Conservation (phyloP, 2,888 invertebrate species). For the Blera fallax region DNA sequence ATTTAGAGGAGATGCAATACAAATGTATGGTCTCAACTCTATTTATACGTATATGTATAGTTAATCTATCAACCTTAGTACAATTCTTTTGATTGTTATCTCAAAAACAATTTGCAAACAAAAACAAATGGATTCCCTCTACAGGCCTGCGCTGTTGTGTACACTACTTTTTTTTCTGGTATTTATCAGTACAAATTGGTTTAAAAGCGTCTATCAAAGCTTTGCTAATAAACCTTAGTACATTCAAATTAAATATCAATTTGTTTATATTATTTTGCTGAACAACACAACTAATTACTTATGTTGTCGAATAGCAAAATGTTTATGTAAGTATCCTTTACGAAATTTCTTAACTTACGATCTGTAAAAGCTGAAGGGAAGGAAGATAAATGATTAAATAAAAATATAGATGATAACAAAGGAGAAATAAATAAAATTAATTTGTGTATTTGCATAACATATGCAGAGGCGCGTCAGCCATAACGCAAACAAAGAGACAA, state of each 20-base stretch:
- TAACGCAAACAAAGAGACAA: constrained; percentile 11
- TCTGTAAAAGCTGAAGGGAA: constrained; percentile 67
- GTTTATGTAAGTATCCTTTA: constrained; percentile 8
- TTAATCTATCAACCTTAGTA: constrained; percentile 78
- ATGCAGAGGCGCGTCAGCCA: constrained; percentile 22
- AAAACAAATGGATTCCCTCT: constrained; percentile 75
- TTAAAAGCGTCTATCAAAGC: constrained; percentile 43
- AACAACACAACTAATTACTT: constrained; percentile 61
- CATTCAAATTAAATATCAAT: constrained; percentile 12
- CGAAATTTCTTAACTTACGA: constrained; percentile 52
- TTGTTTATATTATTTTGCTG: constrained; percentile 23
- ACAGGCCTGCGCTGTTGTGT: constrained; percentile 48
- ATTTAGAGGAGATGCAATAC: constrained; percentile 66
- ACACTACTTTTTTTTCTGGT: constrained; percentile 30
- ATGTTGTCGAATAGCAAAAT: constrained; percentile 49
- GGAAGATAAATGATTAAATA: constrained; percentile 61
- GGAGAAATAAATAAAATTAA: background rate
- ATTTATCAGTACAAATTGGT: constrained; percentile 46
- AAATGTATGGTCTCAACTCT: constrained; percentile 49
- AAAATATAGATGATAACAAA: constrained; percentile 11
- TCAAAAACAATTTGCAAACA: constrained; percentile 81
- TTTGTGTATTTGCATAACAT: constrained; percentile 18
- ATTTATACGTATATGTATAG: constrained; percentile 29
- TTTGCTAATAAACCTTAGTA: constrained; percentile 59
- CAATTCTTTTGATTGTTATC: constrained; percentile 78